These are phyloP conservation scores for Altica lythri DNA, from an alignment of 2,888 invertebrate species.

Conservation along the genomic window DNA sequence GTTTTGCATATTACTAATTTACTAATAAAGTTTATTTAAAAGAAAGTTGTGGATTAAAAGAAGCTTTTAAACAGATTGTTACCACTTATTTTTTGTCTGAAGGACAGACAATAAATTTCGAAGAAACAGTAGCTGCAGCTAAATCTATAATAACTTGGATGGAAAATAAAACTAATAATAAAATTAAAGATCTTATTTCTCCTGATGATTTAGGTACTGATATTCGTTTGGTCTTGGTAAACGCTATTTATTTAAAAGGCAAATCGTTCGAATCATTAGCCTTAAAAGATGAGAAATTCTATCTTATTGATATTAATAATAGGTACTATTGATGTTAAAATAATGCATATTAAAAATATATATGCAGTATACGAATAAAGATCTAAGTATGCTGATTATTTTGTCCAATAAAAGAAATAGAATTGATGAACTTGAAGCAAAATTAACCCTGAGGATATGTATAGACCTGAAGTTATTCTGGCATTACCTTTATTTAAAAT, in stretches of 20 bases:
- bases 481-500: conserved; percentile 81
- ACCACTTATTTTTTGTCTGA: conserved; percentile 67
- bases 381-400: conserved; percentile 75
- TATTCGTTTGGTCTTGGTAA: conserved; percentile 76
- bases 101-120: conserved; percentile 68
- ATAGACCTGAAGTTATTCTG: conserved; percentile 65
- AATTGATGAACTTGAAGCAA: conserved; percentile 64
- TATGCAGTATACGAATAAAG: conserved; percentile 72
- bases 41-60: conserved; percentile 59
- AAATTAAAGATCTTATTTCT: conserved; percentile 77
- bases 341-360: conserved; percentile 69
- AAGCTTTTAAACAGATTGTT: conserved; percentile 63
- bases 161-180: conserved; percentile 75
- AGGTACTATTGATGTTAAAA: conserved; percentile 68
- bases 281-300: conserved; percentile 70
- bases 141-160: conserved; percentile 80
- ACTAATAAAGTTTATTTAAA: conserved; percentile 74
- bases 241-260: conserved; percentile 85
- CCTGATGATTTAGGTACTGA: conserved; percentile 60
- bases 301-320: conserved; percentile 60
- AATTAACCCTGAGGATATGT: conserved; percentile 62
- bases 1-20: conserved; percentile 66
- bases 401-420: conserved; percentile 73
- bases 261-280: conserved; percentile 72
- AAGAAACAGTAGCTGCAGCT: conserved; percentile 57